Evolutionary conservation across 2,113 vertebrate species (phyloP), one percentile per base, ranked within the genome.

Genomic region (Heliornis fulica): DNA sequence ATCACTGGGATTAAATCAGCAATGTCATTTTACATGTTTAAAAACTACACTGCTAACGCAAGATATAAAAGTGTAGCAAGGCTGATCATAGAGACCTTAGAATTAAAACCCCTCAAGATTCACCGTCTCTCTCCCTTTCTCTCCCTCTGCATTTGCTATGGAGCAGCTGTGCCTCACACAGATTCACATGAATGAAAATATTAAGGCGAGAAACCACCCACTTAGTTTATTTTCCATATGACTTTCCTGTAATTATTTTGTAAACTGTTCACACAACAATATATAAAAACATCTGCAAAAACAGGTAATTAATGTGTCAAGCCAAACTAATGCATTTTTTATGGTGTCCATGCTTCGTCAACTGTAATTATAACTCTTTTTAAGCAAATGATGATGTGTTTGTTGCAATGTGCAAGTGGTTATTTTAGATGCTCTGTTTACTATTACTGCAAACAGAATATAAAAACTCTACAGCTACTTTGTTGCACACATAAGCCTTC

Each of bases 281-380:
- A 98, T 98, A 98, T 98, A 98, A 98, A 98, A 99, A 99, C 98
- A 99, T 99, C 98, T 99, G 98, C 98, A 99, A 98, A 99, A 99
- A 98, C 98, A 99, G 98, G 98, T 99, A 99, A 99, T 99, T 99
- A 99, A 98, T 98, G 98, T 99, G 98, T 99, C 98, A 99, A 98
- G 98, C 98, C 98, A 98, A 99, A 98, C 98, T 98, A 99, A 99
- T 98, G 98, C 98, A 98, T 99, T 99, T 99, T 98, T 98, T 98
- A 98, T 98, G 98, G 98, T 98, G 98, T 98, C 98, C 98, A 98
- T 98, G 98, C 98, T 98, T 98, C 98, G 98, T 98, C 98, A 98
- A 98, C 98, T 98, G 98, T 98, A 99, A 99, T 99, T 99, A 99
- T 98, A 99, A 99, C 98, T 98, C 98, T 98, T 99, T 98, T 99